Base-by-base conservation (phyloP, 2,113 vertebrate genomes). In the Alligator sinensis region DNA sequence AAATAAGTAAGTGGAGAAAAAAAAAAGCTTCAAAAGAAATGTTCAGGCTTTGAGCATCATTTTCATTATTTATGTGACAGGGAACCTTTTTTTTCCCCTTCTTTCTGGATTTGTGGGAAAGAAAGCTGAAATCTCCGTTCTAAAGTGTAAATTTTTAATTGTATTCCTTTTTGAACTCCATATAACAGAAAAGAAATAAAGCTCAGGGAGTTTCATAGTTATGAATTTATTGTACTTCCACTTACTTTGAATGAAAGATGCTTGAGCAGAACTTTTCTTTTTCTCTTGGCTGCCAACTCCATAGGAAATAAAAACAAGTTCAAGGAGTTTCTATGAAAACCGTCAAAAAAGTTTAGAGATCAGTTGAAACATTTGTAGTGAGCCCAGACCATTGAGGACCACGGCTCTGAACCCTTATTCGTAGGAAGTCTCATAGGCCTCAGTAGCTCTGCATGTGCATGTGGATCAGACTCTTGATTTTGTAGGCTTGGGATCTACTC, bases 1-100 rank as follows among this genome's bases (percentile, higher is more conserved):
- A 89, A 88, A 93, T 11, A 54, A 47, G 47, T 47, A 47, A 47
- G 47, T 47, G 47, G 47, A 7, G 47, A 3, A 84, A 92, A 90
- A 80, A 95, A 96, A 96, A 92, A 96, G 90, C 95, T 96, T 97
- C 95, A 96, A 96, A 97, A 95, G 93, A 92, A 92, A 94, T 93
- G 77, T 90, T 96, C 34, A 92, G 86, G 89, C 94, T 97, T 96
- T 96, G 94, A 95, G 82, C 68, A 82, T 92, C 59, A 64, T 76
- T 80, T 96, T 93, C 80, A 96, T 97, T 97, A 97, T 97, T 96
- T 95, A 97, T 97, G 82, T 93, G 90, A 85, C 2, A 19, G 77
- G 92, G 94, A 96, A n/a, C 63, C 3, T 82, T 79, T 62, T 70
- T 27, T 74, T 86, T 25, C 2, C 1, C 62, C 58, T 58, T 79